A percentile compares a stretch with the other conserved stretches of the same genome.
Evolutionary conservation across 2,113 vertebrate genomes (phyloP).

Genomic region (Psilopsiagon aurifrons): DNA sequence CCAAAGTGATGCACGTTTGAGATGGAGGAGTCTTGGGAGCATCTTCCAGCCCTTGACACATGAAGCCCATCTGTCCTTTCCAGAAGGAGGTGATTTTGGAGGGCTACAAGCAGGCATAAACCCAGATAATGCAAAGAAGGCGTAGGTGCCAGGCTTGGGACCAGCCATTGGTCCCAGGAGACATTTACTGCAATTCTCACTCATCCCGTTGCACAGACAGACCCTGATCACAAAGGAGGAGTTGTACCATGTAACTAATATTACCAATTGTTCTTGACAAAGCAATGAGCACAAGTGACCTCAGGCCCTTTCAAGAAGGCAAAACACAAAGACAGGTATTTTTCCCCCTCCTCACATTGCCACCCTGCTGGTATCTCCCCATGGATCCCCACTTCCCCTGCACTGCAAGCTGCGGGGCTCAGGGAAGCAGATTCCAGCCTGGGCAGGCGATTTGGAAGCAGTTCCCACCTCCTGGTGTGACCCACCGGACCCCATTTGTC

Average conservation of each 20-base stretch:
- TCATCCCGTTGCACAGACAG: not conserved
- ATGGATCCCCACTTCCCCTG: not conserved
- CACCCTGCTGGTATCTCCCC: not conserved
- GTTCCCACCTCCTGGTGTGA: accelerated
- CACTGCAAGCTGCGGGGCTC: not conserved
- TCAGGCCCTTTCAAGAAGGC: not conserved
- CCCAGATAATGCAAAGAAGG: not conserved
- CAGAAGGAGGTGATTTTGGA: not conserved
- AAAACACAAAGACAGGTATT: not conserved
- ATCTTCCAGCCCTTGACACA: not conserved
- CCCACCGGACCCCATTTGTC: not conserved
- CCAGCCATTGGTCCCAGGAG: not conserved
- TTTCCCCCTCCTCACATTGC: not conserved
- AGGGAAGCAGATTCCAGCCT: not conserved
- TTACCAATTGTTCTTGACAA: not conserved
- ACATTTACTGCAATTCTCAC: not conserved
- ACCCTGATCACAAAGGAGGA: not conserved
- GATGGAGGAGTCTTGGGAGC: not conserved
- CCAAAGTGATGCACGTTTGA: accelerated
- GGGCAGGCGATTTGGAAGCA: not conserved
- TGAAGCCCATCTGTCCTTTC: not conserved
- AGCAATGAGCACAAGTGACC: not conserved
- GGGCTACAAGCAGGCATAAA: not conserved
- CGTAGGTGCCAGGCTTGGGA: not conserved
- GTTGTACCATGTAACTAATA: not conserved